Conservation (phyloP, 2,113 vertebrate genomes). For the Lepus americanus region DNA sequence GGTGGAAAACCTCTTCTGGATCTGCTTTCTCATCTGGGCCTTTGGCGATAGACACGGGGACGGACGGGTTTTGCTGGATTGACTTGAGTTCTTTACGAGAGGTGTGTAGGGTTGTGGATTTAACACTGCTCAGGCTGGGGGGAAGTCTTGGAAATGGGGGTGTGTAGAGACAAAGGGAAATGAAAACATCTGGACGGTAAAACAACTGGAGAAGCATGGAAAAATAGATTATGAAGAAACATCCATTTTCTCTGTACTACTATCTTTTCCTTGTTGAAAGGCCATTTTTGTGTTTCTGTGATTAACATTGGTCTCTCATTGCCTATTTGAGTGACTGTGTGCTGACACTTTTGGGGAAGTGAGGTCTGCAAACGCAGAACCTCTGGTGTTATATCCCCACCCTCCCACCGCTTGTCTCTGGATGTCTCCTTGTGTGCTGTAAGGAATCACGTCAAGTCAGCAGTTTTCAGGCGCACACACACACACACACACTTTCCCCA, state of each 20-base stretch:
- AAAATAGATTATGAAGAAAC: slow-evolving; percentile 40
- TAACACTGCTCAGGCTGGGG: background rate
- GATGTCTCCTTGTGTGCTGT: background rate
- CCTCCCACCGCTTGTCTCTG: background rate
- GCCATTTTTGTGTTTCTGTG: background rate
- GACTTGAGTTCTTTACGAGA: background rate
- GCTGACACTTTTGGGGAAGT: slow-evolving; percentile 50
- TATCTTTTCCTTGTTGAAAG: background rate
- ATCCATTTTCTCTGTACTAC: background rate
- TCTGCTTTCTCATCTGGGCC: background rate
- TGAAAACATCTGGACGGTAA: background rate
- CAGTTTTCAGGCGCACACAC: background rate
- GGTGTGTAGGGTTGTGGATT: background rate
- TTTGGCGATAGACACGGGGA: slow-evolving; percentile 38
- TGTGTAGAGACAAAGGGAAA: background rate
- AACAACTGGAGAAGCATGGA: background rate
- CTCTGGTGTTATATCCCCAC: background rate
- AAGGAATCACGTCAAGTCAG: background rate
- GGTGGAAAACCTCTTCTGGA: background rate
- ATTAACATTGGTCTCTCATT: background rate
- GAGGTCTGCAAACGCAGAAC: background rate
- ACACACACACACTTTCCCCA: background rate
- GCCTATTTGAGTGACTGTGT: slow-evolving; percentile 42
- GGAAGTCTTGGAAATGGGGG: background rate
- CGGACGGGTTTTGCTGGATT: background rate